phyloP scores from a whole-genome alignment of 1,140 invertebrate species.

The Bombyx mori region DNA sequence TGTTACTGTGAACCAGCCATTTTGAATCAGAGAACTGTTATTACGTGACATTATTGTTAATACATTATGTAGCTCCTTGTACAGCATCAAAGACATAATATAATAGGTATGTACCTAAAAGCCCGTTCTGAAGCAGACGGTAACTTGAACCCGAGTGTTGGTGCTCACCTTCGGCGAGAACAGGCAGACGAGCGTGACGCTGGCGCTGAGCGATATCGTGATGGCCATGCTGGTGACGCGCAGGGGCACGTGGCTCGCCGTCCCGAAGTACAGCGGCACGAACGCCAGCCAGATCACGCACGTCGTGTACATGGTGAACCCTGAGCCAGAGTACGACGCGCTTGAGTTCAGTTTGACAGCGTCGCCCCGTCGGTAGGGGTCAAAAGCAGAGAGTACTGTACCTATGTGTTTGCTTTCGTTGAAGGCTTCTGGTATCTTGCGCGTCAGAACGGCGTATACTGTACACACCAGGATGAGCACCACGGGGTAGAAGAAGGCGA shows the following conservation, averaged over 20 bases:
- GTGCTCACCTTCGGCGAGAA: conserved; percentile 88
- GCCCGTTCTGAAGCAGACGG: background rate
- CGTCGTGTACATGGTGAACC: conserved; percentile 97
- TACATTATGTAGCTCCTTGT: too few species aligned
- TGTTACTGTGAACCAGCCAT: too few species aligned
- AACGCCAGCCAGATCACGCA: conserved; percentile 94
- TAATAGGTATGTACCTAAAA: too few species aligned
- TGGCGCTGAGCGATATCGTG: conserved; percentile 91
- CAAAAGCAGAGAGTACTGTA: conserved; percentile 26
- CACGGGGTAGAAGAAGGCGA: conserved; percentile 92
- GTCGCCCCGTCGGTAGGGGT: background rate
- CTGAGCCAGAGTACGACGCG: conserved; percentile 52
- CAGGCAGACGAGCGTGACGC: conserved; percentile 89
- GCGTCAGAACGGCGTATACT: conserved; percentile 89
- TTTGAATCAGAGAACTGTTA: too few species aligned
- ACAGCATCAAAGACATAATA: too few species aligned
- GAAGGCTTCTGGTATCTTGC: conserved; percentile 95
- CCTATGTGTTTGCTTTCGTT: conserved; percentile 95
- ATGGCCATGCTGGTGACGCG: conserved; percentile 93
- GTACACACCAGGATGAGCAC: conserved; percentile 90
- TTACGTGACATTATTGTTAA: too few species aligned
- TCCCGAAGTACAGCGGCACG: conserved; percentile 90
- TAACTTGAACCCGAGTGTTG: background rate
- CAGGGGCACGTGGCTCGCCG: conserved; percentile 81
- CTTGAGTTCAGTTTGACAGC: background rate